These are phyloP conservation scores for Porites lobata DNA, from an alignment of 92 coral and sea anemone genomes.

Conservation along the genomic window DNA sequence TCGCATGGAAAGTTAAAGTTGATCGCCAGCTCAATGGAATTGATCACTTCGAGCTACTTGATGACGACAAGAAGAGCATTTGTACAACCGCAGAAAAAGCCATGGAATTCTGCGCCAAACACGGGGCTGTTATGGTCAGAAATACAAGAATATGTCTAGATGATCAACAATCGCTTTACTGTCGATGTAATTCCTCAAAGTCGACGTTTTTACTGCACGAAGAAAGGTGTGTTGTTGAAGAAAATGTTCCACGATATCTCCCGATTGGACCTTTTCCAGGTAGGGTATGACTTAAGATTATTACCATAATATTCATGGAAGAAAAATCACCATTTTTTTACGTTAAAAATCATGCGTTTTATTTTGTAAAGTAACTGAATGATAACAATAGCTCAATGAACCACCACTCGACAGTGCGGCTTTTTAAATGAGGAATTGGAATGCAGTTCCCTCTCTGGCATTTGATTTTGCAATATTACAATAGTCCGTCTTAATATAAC, in stretches of 20 bases:
- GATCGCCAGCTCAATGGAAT: constrained; percentile 1
- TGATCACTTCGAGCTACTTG: constrained; percentile 24
- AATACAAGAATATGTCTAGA: constrained; percentile 1
- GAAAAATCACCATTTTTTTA: not conserved
- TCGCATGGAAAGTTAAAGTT: not conserved
- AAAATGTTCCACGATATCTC: not conserved
- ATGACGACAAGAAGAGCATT: not conserved
- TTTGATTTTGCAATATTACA: not conserved
- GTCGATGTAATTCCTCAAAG: constrained; percentile 35
- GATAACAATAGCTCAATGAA: too few relatives aligned
- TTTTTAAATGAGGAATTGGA: too few relatives aligned
- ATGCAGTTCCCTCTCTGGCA: too few relatives aligned
- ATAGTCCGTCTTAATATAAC: too few relatives aligned
- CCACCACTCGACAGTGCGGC: too few relatives aligned
- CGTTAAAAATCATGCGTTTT: not conserved
- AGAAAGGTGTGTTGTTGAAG: constrained; percentile 13
- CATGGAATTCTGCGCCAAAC: constrained; percentile 29
- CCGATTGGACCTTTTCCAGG: not conserved
- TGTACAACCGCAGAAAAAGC: constrained; percentile 12
- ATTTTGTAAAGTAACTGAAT: not conserved
- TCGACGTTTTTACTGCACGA: constrained; percentile 34
- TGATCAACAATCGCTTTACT: constrained; percentile 1
- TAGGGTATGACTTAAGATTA: not conserved
- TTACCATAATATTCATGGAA: not conserved
- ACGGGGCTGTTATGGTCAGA: constrained; percentile 8